Evolutionary conservation across 2,888 invertebrate species (phyloP).

Genomic region (Heteropelma amictum): DNA sequence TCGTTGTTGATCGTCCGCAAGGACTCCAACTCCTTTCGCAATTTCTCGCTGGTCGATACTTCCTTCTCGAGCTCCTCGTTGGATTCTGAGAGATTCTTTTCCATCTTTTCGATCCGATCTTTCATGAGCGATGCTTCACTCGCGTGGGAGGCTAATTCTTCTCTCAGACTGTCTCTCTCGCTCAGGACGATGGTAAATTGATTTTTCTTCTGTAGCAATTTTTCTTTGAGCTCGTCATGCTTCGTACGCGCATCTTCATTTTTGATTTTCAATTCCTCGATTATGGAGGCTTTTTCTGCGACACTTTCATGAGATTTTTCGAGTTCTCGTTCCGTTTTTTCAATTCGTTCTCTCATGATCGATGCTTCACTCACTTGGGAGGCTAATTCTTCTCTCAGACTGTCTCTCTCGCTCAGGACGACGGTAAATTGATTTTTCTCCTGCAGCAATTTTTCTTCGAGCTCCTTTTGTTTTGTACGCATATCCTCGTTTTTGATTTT

Average conservation of each 20-base stretch:
- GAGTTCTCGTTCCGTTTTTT: constrained; percentile 21
- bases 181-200: background rate
- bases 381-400: constrained; percentile 15
- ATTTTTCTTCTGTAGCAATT: background rate
- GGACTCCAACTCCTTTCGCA: no score
- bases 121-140: background rate
- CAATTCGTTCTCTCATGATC: constrained; percentile 17
- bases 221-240: background rate
- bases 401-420: background rate
- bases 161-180: constrained; percentile 10
- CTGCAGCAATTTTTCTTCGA: background rate
- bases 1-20: no score
- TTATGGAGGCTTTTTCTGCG: background rate
- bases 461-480: background rate
- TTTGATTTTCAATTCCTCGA: background rate
- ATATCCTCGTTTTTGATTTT: background rate
- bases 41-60: no score
- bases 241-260: background rate
- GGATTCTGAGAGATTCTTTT: no score
- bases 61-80: no score
- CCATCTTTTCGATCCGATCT: constrained; percentile 18
- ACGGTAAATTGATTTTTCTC: background rate
- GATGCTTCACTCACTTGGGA: background rate
- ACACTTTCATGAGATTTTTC: background rate
- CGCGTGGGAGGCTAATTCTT: constrained; percentile 4